Conservation (phyloP, 1,140 invertebrate species). For the Hydropsyche tenuis region DNA sequence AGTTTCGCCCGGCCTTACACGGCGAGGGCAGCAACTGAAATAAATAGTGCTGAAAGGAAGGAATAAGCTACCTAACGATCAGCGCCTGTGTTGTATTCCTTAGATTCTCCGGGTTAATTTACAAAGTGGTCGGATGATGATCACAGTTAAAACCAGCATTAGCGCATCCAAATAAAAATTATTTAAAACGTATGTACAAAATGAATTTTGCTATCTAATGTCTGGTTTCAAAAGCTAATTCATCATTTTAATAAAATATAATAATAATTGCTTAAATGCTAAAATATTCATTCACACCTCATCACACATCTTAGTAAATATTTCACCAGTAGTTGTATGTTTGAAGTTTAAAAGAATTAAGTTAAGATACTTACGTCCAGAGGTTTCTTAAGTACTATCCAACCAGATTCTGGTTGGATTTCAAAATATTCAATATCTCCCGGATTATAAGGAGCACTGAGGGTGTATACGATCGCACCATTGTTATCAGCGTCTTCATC, state of each 20-base stretch:
- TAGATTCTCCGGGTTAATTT: conserved; percentile 42
- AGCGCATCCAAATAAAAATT: conserved; percentile 31
- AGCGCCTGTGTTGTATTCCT: conserved; percentile 37
- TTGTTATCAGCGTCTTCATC: conserved; percentile 97
- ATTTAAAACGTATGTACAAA: conserved; percentile 25
- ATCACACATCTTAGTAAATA: conserved; percentile 45
- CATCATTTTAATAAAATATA: conserved; percentile 3
- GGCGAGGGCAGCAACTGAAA: conserved; percentile 64
- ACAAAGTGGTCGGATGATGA: conserved; percentile 60
- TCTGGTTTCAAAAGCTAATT: conserved; percentile 5
- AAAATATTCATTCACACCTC: conserved; percentile 60
- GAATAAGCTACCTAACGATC: conserved; percentile 59
- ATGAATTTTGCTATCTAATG: not conserved
- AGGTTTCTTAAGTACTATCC: conserved; percentile 93
- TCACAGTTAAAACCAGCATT: conserved; percentile 63
- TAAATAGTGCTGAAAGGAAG: conserved; percentile 64
- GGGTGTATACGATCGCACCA: conserved; percentile 90
- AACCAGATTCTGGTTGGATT: conserved; percentile 94
- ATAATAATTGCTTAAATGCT: conserved; percentile 49
- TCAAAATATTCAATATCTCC: conserved; percentile 92
- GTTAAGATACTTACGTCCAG: conserved; percentile 85
- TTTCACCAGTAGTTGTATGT: conserved; percentile 30
- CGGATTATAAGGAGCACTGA: conserved; percentile 84
- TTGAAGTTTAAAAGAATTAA: conserved; percentile 2
- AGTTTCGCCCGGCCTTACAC: conserved; percentile 47